Conservation (phyloP, 37 sponge, comb jelly and placozoan genomes). For the Geodia barretti region DNA sequence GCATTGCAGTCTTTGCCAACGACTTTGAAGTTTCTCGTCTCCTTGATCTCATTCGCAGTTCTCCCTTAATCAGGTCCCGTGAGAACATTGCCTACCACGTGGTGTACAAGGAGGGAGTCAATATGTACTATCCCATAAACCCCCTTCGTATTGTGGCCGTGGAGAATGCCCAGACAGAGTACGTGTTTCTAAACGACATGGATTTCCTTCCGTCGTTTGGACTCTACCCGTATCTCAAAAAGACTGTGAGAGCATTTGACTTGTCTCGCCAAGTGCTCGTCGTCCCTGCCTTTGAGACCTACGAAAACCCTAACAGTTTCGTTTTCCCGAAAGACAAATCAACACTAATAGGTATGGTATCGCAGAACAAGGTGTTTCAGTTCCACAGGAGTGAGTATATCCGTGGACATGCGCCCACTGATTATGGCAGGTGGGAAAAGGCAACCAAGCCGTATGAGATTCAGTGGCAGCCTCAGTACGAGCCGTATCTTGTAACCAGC, state of each 20-base stretch:
- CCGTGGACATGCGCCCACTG: too few species aligned
- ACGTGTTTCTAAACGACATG: neutral
- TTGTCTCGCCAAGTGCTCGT: neutral
- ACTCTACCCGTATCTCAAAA: neutral
- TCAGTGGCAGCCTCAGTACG: too few species aligned
- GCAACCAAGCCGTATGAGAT: too few species aligned
- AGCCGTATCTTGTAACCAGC: too few species aligned
- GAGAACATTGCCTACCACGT: slow-evolving; percentile 10
- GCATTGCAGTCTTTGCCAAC: neutral
- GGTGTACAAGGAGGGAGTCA: slow-evolving; percentile 7
- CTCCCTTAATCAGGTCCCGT: neutral
- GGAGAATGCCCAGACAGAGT: neutral
- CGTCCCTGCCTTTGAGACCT: neutral
- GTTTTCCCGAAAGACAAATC: neutral
- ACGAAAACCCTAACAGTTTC: neutral
- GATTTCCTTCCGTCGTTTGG: neutral
- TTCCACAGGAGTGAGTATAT: too few species aligned
- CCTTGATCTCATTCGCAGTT: neutral
- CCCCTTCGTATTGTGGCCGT: neutral
- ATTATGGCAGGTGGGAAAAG: too few species aligned
- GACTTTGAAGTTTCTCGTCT: neutral
- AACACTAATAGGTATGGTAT: too few species aligned
- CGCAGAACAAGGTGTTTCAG: too few species aligned
- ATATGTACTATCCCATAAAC: neutral
- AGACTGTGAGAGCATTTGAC: neutral